A percentile compares a stretch with the other conserved stretches of the same genome.
Evolutionary conservation across 2,888 invertebrate species (phyloP).

Genomic region (Asteroscopus sphinx): DNA sequence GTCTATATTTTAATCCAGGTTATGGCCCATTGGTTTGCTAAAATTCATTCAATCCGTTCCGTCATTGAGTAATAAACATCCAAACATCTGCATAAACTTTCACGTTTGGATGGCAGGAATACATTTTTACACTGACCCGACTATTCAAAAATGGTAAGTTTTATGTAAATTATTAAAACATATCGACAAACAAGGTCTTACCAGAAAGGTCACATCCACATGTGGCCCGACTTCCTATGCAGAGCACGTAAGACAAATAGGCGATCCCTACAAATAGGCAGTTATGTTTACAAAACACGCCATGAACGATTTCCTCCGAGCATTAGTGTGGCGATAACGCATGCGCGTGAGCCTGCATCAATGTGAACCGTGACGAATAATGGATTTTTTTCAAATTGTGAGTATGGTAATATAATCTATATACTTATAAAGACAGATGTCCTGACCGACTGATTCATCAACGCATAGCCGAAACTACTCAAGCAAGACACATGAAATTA

Average conservation of each 20-base stretch:
- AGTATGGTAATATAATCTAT: conserved; percentile 37
- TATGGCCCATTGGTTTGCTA: too few species aligned
- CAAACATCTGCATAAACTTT: too few species aligned
- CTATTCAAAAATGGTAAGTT: too few species aligned
- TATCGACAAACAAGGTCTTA: background rate
- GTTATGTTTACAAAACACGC: conserved; percentile 63
- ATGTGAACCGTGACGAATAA: conserved; percentile 44
- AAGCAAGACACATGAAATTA: too few species aligned
- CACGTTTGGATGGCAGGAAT: too few species aligned
- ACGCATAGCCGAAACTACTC: too few species aligned
- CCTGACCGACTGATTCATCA: too few species aligned
- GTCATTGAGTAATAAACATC: too few species aligned
- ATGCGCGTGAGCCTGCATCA: conserved; percentile 32
- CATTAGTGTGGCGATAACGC: conserved; percentile 53
- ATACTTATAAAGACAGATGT: too few species aligned
- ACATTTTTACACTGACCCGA: too few species aligned
- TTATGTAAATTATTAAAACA: background rate
- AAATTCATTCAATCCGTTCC: too few species aligned
- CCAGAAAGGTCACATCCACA: background rate
- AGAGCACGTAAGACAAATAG: conserved; percentile 32
- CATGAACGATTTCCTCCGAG: conserved; percentile 43
- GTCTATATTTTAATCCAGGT: too few species aligned
- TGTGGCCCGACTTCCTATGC: background rate
- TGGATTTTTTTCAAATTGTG: conserved; percentile 63
- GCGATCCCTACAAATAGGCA: conserved; percentile 31